Evolutionary conservation across 2,797 vertebrate genomes (phyloP), one percentile per base, ranked within the genome.

Genomic region (Sebastes glaucus): DNA sequence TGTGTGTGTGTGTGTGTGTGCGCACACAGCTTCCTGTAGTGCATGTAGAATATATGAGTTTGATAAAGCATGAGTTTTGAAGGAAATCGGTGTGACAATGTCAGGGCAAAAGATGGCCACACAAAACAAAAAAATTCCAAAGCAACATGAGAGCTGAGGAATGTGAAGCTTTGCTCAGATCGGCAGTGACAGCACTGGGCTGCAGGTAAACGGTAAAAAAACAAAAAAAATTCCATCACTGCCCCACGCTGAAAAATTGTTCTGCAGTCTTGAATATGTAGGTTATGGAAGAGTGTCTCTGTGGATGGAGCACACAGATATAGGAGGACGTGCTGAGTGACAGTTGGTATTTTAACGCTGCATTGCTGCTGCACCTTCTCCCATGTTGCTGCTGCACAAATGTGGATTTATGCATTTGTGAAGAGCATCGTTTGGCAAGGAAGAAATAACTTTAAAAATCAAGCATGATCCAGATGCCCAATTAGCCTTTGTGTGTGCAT

Each of bases 271-370:
- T 81, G 11, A 67, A 30, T 80, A 33, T 84, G 78, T 33, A 53
- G 69, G 46, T 76, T 57, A n/a, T 14, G 66, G 42, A 11, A 69
- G 62, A 82, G 46, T 56, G 16, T 75, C 28, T 71, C 11, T 72
- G 42, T 49, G 46, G 25, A 66, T 81, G 64, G 62, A 59, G 68
- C 57, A 27, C 68, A 70, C 32, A 69, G 42, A 79, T 53, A 61
- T 3, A 62, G 25, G 38, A 28, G 65, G 78, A 53, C 1, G 38
- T 42, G 52, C 69, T 70, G 81, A 78, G 25, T 83, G 87, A 88
- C 79, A 87, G 71, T 71, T 87, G 75, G 66, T 64, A 59, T 82
- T 80, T 81, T 55, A 72, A 71, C 7, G n/a, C 85, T 87, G 85
- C 83, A 78, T 72, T 69, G 77, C 82, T 81, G 83, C 80, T 87